Percentiles rank a stretch among this genome's conserved stretches.
phyloP scores from a whole-genome alignment of 37 sponge, comb jelly and placozoan species.

The Aplysina aerophoba region DNA sequence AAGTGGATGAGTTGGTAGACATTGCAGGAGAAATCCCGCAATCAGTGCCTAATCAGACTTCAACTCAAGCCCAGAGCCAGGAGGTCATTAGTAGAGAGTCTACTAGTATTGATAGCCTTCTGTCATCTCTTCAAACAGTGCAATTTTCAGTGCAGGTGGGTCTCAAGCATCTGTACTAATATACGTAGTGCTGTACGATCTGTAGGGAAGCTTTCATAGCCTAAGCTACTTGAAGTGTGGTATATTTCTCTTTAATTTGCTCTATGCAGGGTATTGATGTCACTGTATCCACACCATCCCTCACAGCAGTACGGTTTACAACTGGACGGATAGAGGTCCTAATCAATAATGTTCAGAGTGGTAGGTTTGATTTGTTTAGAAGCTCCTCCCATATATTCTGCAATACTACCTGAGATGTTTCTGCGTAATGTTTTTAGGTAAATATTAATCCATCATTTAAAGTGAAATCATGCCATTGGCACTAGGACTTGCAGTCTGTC shows the following conservation, averaged over 20 bases:
- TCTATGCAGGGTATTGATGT: constrained; percentile 30
- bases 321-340: constrained; percentile 73
- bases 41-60: neutral
- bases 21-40: constrained; percentile 20
- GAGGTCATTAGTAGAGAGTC: neutral
- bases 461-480: no score
- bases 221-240: neutral
- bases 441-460: no score
- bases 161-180: neutral
- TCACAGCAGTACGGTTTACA: constrained; percentile 73
- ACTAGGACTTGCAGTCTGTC: no score
- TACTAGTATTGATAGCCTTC: neutral
- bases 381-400: no score
- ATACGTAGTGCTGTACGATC: neutral
- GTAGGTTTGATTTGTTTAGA: neutral
- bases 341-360: constrained; percentile 45
- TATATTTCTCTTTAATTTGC: neutral
- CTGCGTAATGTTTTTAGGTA: no score
- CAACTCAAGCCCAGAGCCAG: neutral
- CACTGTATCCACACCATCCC: constrained; percentile 74
- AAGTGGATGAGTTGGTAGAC: constrained; percentile 8
- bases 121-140: constrained; percentile 18
- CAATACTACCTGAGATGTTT: no score
- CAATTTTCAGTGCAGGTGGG: constrained; percentile 7
- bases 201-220: no score